These are phyloP conservation scores for Cyanoramphus novaezelandiae DNA, from an alignment of 2,113 vertebrate species.

Conservation along the genomic window DNA sequence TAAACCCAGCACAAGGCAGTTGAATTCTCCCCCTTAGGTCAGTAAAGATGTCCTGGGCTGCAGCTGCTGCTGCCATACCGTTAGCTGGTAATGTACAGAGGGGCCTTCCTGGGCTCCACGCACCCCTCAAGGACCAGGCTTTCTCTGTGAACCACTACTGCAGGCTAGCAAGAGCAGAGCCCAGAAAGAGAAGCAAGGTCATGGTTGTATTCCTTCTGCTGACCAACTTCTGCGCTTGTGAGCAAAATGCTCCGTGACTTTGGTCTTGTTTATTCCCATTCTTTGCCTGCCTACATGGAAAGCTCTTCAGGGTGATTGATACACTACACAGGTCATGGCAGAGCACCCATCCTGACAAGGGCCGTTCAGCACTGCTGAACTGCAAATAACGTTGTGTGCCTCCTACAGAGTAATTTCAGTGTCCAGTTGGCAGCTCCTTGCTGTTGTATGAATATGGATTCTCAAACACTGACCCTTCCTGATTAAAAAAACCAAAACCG, in stretches of 20 bases:
- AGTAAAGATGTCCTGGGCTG: neutral
- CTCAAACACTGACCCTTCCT: neutral
- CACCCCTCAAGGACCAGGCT: neutral
- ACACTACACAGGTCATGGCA: neutral
- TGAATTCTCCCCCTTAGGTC: neutral
- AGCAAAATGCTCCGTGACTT: neutral
- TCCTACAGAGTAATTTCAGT: neutral
- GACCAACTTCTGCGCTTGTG: neutral
- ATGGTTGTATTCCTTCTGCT: neutral
- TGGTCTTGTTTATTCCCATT: neutral
- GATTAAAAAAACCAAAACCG: neutral
- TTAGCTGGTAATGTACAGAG: neutral
- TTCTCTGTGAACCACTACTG: neutral
- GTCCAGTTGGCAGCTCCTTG: neutral
- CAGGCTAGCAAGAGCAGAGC: neutral
- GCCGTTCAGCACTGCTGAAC: neutral
- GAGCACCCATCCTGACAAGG: neutral
- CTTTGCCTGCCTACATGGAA: neutral
- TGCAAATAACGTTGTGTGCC: neutral
- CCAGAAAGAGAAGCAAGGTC: fast-evolving
- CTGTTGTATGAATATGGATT: neutral
- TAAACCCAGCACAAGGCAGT: neutral
- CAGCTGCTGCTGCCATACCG: neutral
- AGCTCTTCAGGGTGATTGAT: neutral
- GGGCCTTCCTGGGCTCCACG: neutral